Percentiles rank a stretch among this genome's conserved stretches.
phyloP scores from a whole-genome alignment of 2,113 vertebrate genomes.

The Microcebus griseorufus region DNA sequence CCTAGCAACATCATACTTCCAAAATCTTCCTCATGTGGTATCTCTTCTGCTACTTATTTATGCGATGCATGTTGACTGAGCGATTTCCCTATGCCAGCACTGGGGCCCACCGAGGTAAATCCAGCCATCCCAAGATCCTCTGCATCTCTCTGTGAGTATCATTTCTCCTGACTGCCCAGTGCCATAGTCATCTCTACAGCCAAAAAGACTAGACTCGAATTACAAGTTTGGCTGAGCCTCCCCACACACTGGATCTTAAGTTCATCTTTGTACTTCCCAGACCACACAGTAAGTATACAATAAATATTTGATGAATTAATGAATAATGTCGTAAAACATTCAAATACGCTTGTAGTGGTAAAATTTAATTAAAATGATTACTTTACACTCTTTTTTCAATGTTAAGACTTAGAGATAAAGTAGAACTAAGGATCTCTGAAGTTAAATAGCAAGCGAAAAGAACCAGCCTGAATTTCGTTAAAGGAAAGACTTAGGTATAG shows the following conservation, averaged over 20 bases:
- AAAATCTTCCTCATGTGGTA: not conserved
- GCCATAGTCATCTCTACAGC: not conserved
- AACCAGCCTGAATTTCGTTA: not conserved
- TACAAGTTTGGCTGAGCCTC: not conserved
- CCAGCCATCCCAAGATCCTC: accelerated
- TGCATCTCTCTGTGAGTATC: accelerated
- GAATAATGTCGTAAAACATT: not conserved
- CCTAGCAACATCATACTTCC: not conserved
- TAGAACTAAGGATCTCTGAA: not conserved
- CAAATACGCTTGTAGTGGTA: not conserved
- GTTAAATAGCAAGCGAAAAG: not conserved
- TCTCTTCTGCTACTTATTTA: not conserved
- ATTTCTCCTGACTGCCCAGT: no score
- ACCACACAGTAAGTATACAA: not conserved
- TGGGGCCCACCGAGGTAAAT: accelerated
- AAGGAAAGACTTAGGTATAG: not conserved
- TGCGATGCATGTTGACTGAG: not conserved
- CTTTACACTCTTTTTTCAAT: not conserved
- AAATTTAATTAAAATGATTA: not conserved
- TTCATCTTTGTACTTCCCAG: not conserved
- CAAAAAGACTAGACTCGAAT: not conserved
- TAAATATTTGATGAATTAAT: not conserved
- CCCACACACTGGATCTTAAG: no score
- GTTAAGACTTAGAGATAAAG: not conserved
- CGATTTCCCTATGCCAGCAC: not conserved